A percentile compares a stretch with the other conserved stretches of the same genome.
These are phyloP conservation scores for Neoitamus cyanurus DNA, from an alignment of 2,888 invertebrate genomes.

Conservation along the genomic window DNA sequence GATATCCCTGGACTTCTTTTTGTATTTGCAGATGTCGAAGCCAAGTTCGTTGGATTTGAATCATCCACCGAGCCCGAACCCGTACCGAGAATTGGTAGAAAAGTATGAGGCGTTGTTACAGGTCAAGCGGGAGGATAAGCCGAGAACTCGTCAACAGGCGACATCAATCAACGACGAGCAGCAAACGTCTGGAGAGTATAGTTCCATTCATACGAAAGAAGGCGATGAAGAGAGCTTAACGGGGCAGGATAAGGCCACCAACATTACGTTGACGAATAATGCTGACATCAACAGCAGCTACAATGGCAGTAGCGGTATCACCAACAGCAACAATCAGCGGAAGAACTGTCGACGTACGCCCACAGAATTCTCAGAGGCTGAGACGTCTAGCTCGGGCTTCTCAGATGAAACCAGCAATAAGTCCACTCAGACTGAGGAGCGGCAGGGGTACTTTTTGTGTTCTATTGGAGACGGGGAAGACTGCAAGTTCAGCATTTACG, in stretches of 20 bases:
- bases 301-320: constrained; percentile 61
- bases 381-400: constrained; percentile 86
- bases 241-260: constrained; percentile 53
- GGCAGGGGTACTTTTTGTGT: constrained; percentile 84
- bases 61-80: constrained; percentile 69
- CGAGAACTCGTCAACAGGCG: constrained; percentile 66
- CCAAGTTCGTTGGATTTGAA: constrained; percentile 59
- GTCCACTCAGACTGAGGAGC: constrained; percentile 82
- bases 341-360: constrained; percentile 78
- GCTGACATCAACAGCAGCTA: constrained; percentile 62
- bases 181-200: constrained; percentile 79
- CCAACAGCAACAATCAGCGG: constrained; percentile 62
- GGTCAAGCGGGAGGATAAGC: constrained; percentile 67
- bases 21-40: constrained; percentile 57
- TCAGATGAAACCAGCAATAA: constrained; percentile 87
- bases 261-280: constrained; percentile 42
- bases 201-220: constrained; percentile 73
- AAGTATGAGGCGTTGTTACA: constrained; percentile 86
- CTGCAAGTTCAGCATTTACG: constrained; percentile 87
- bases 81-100: constrained; percentile 83
- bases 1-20: not conserved
- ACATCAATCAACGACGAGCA: constrained; percentile 72
- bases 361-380: constrained; percentile 85
- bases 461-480: constrained; percentile 88
- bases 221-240: constrained; percentile 52